Base-by-base conservation (phyloP, 2,888 invertebrate species). In the Sinohyriopsis cumingii region DNA sequence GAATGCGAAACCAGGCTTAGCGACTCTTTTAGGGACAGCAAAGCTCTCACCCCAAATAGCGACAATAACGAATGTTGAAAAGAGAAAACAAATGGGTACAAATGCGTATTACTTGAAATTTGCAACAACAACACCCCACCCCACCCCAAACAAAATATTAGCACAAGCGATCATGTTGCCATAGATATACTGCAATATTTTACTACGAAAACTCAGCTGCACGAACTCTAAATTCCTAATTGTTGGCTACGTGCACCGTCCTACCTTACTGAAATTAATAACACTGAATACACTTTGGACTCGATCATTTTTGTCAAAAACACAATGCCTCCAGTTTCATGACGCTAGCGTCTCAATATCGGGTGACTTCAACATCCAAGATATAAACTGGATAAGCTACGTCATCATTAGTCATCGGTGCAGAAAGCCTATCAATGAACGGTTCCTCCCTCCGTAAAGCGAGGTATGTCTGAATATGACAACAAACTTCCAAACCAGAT, bases 1-100 rank as follows among this genome's bases (percentile, higher is more conserved):
- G 72, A 65, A n/a, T 59, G 66, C 63, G 72, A 69, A 60, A 72
- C 72, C 6, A 66, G 68, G 66, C 59, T 72, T 22, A 55, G 55
- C 15, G 63, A 66, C 20, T 45, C 59, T n/a, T 45, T 72, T 15
- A 6, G 60, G 20, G 64, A 60, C 33, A 53, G 57, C 1, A 68
- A 69, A 55, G 25, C 63, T 55, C 53, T 72, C 2, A 68, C 69
- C 54, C 12, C 55, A 20, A 68, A 63, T 56, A 65, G 62, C 28
- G 53, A 59, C 19, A 66, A 67, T 45, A 64, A 55, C 53, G 22
- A 62, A 5, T 24, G 59, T 33, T 59, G 63, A 5, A 69, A 65
- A 55, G 68, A 69, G 22, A 62, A 69, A 55, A 33, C 60, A 7
- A 68, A 72, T 59, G 67, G 63, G 4, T 72, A 72, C 56, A 66